These are phyloP conservation scores for Epinotia nisella DNA, from an alignment of 2,888 invertebrate genomes.

Conservation along the genomic window DNA sequence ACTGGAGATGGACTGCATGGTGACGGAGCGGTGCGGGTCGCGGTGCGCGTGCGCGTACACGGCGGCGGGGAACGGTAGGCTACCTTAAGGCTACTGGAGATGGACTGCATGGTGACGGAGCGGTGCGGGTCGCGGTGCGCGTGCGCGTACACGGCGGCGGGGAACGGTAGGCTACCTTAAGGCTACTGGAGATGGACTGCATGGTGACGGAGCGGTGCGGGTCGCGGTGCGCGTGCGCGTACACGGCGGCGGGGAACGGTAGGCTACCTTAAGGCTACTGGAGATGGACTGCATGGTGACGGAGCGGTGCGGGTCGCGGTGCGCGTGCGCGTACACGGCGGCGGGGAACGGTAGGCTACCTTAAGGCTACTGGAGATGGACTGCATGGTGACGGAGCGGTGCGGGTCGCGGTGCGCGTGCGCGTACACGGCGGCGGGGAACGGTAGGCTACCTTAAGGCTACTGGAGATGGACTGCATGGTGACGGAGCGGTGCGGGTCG, in stretches of 20 bases:
- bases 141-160: slow-evolving; percentile 93
- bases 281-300: slow-evolving; percentile 99
- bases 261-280: slow-evolving; percentile 98
- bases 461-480: no score
- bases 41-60: slow-evolving; percentile 93
- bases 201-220: slow-evolving; percentile 97
- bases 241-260: slow-evolving; percentile 96
- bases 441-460: no score
- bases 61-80: slow-evolving; percentile 97
- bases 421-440: no score
- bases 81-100: slow-evolving; percentile 99
- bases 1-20: slow-evolving; percentile 99
- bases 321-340: slow-evolving; percentile 92
- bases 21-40: slow-evolving; percentile 95
- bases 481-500: no score
- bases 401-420: no score
- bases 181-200: slow-evolving; percentile 99
- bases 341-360: slow-evolving; percentile 99
- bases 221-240: slow-evolving; percentile 92
- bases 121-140: slow-evolving; percentile 94
- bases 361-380: no score
- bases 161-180: slow-evolving; percentile 99
- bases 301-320: slow-evolving; percentile 94
- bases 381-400: no score
- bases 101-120: slow-evolving; percentile 99